Evolutionary conservation across 2,113 vertebrate species (phyloP).

Genomic region (Labeo catla): DNA sequence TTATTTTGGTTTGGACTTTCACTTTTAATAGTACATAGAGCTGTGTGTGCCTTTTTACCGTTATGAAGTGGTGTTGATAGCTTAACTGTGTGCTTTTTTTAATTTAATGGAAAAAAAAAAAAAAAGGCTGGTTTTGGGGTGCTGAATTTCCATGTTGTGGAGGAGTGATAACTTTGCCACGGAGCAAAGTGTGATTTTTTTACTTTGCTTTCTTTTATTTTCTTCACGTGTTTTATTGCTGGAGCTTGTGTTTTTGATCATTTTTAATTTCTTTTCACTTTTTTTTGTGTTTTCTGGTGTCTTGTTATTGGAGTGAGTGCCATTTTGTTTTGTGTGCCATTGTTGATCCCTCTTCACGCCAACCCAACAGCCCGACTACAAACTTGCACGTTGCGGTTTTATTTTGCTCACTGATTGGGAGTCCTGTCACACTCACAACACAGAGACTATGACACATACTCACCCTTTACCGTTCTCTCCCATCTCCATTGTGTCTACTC

Average conservation of each 20-base stretch:
- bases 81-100: constrained; percentile 97
- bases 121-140: constrained; percentile 82
- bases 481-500: constrained; percentile 38
- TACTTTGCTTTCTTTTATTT: constrained; percentile 70
- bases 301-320: constrained; percentile 87
- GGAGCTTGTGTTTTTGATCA: constrained; percentile 80
- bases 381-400: constrained; percentile 81
- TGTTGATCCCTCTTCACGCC: constrained; percentile 61
- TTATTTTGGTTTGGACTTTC: constrained; percentile 76
- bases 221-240: constrained; percentile 74
- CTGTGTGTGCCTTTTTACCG: constrained; percentile 91
- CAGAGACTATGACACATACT: constrained; percentile 21
- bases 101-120: constrained; percentile 78
- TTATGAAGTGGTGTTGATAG: constrained; percentile 99
- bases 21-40: constrained; percentile 90
- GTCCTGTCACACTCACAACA: constrained; percentile 47
- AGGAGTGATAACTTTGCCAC: constrained; percentile 89
- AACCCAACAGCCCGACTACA: constrained; percentile 70
- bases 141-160: constrained; percentile 83
- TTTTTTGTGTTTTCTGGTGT: constrained; percentile 66
- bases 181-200: constrained; percentile 77
- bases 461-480: constrained; percentile 25
- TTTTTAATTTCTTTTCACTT: constrained; percentile 64
- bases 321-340: constrained; percentile 84
- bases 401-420: constrained; percentile 74